A percentile compares a stretch with the other conserved stretches of the same genome.
phyloP scores from a whole-genome alignment of 2,113 vertebrate genomes.

The Hippocampus barbouri region DNA sequence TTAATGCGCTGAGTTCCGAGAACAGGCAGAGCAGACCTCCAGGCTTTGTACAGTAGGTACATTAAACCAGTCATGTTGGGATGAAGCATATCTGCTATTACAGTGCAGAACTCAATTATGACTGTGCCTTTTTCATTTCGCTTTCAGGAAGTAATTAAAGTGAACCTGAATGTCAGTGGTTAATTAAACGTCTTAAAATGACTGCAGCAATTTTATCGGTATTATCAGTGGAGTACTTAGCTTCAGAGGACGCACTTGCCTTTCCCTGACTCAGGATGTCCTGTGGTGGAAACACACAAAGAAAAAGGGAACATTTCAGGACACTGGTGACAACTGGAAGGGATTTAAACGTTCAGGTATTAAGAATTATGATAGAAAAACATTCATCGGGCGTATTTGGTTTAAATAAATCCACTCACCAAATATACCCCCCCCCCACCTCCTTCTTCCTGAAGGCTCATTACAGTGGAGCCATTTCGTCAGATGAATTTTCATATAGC shows the following conservation, averaged over 20 bases:
- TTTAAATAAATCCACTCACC: constrained; percentile 20
- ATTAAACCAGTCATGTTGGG: neutral
- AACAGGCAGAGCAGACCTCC: neutral
- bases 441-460: neutral
- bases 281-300: neutral
- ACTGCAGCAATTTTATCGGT: neutral
- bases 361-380: constrained; percentile 11
- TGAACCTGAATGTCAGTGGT: constrained; percentile 44
- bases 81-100: neutral
- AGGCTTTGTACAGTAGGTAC: neutral
- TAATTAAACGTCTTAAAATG: constrained; percentile 66
- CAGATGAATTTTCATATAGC: constrained; percentile 30
- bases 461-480: constrained; percentile 17
- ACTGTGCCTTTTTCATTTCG: constrained; percentile 11
- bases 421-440: constrained; percentile 20
- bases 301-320: constrained; percentile 5
- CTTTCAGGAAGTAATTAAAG: constrained; percentile 50
- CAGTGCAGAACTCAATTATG: constrained; percentile 23
- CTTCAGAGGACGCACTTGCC: constrained; percentile 8
- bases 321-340: neutral
- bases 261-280: neutral
- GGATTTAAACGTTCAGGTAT: constrained; percentile 10
- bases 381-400: constrained; percentile 15
- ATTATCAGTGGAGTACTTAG: constrained; percentile 1
- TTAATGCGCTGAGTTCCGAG: neutral